Conservation (phyloP, 2,797 vertebrate genomes). For the Tokudaia muenninki region DNA sequence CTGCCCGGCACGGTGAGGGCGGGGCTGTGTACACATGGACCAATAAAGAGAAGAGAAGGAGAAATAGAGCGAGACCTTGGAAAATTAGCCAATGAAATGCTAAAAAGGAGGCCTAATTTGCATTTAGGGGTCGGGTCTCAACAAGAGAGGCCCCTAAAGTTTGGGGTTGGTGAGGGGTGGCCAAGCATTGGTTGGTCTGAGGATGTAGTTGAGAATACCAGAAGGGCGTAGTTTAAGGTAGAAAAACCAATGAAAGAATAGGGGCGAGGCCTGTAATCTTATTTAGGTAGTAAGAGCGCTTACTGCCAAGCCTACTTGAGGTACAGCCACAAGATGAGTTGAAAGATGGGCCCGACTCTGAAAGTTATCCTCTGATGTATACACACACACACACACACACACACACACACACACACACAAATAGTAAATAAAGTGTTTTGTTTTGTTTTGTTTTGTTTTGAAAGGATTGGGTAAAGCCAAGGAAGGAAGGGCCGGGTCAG, state of each 20-base stretch:
- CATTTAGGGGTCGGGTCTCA: not conserved
- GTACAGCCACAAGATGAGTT: not conserved
- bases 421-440: not conserved
- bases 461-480: not conserved
- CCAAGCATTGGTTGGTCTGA: not conserved
- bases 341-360: not conserved
- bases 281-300: not conserved
- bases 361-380: not conserved
- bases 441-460: not conserved
- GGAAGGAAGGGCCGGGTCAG: slow-evolving; percentile 47
- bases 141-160: not conserved
- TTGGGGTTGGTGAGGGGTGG: not conserved
- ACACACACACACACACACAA: not conserved
- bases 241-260: not conserved
- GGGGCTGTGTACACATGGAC: not conserved
- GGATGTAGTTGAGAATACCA: not conserved
- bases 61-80: not conserved
- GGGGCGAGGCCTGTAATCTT: not conserved
- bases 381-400: too few species aligned
- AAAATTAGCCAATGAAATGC: not conserved
- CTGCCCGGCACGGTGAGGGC: slow-evolving; percentile 68
- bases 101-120: not conserved
- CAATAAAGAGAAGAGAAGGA: not conserved
- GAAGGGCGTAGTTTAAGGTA: not conserved
- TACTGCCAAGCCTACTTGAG: not conserved